phyloP scores from a whole-genome alignment of 2,888 invertebrate genomes.

The Campoletis raptor region DNA sequence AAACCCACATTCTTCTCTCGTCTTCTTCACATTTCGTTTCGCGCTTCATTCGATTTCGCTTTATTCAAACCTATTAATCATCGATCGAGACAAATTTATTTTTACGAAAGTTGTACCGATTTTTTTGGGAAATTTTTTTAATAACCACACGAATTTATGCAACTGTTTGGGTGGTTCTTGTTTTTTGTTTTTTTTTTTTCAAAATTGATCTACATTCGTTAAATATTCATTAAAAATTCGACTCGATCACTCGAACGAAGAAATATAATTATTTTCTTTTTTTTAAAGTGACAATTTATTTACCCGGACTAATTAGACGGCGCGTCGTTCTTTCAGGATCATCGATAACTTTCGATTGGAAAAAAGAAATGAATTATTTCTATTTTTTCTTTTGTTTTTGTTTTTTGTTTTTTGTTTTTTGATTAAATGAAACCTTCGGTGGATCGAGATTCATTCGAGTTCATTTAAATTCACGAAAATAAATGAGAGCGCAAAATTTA shows the following conservation, averaged over 20 bases:
- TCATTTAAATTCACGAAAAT: conserved; percentile 25
- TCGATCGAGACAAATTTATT: neutral
- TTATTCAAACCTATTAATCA: neutral
- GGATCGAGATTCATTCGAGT: conserved; percentile 3
- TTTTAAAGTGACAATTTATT: neutral
- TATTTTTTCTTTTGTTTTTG: neutral
- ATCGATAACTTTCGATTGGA: neutral
- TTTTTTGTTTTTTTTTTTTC: neutral
- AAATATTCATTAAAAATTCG: neutral
- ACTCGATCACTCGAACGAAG: neutral
- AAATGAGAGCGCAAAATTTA: conserved; percentile 1
- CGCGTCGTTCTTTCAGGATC: neutral
- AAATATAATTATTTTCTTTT: neutral
- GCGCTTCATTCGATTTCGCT: neutral
- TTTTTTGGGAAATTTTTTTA: neutral
- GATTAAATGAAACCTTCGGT: neutral
- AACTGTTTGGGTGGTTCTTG: neutral
- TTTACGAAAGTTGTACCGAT: neutral
- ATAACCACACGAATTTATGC: neutral
- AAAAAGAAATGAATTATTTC: neutral
- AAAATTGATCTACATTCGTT: neutral
- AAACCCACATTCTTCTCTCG: conserved; percentile 12
- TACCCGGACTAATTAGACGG: neutral
- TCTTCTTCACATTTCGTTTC: conserved; percentile 10
- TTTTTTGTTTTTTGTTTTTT: neutral